Base-by-base conservation (phyloP, 2,888 invertebrate species). In the Eupsilia transversa region DNA sequence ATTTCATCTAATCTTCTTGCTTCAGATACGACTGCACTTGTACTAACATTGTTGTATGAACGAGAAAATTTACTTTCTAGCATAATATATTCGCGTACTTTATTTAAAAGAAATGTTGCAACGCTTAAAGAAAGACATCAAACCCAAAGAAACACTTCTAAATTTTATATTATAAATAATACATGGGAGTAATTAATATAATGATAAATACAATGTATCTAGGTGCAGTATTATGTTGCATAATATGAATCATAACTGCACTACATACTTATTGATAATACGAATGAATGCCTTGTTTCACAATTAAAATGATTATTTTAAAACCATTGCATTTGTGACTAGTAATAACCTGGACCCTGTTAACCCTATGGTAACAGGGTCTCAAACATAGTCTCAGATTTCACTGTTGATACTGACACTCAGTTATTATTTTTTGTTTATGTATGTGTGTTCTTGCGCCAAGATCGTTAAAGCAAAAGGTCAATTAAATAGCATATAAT, bases 331-430 rank as follows among this genome's bases (percentile, higher is more conserved):
- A 46, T 17, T 61, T 56, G 20, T n/a, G 14, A n/a, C 41, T 46
- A 46, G 35, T 54, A 14, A 56, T 52, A 41, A 23, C 30, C 46
- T 33, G n/a, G 7, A 33, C 46, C 33, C 6, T 38, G 35, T 66
- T 65, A 83, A 66, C 30, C 14, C 20, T 30, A 23, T n/a, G 30
- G 6, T n/a, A n/a, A n/a, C n/a, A n/a, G n/a, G n/a, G n/a, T n/a
- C n/a, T 41, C 41, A 54, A 52, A 56, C 30, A 81, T 23, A 41
- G 46, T 66, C 33, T 64, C 41, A 56, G 30, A n/a, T 84, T 63
- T 49, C 30, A 59, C 56, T 52, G 23, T 54, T 63, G 23, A 79
- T 57, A 27, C 5, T 46, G 23, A 83, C 33, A 63, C 43, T 35
- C 23, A 14, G 33, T 35, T 46, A 66, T 60, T 56, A 43, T 60